These are phyloP conservation scores for Psettodes erumei DNA, from an alignment of 2,113 vertebrate species.

Conservation along the genomic window DNA sequence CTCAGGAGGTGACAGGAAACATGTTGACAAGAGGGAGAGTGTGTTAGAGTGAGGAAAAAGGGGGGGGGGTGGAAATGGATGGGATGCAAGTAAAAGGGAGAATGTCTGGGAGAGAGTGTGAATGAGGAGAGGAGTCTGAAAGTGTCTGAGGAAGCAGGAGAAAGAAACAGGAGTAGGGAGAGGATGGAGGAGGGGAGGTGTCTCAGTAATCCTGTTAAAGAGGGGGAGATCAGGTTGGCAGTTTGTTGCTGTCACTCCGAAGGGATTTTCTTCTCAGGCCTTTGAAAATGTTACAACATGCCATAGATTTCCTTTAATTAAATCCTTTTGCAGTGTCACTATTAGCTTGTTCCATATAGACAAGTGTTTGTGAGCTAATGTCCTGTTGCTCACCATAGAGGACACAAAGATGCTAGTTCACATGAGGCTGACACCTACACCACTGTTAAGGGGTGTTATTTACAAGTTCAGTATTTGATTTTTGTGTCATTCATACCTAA, in stretches of 20 bases:
- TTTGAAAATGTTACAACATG: constrained; percentile 35
- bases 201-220: constrained; percentile 59
- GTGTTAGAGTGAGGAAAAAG: constrained; percentile 35
- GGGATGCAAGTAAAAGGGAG: constrained; percentile 1
- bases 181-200: constrained; percentile 33
- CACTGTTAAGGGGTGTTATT: no score
- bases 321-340: constrained; percentile 29
- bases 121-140: constrained; percentile 15
- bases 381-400: constrained; percentile 11
- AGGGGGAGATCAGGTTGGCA: constrained; percentile 25
- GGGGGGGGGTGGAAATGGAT: neutral
- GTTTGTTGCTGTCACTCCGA: constrained; percentile 41
- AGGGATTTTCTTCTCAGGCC: constrained; percentile 36
- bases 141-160: constrained; percentile 25
- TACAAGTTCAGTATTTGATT: no score
- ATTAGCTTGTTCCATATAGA: constrained; percentile 7
- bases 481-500: no score
- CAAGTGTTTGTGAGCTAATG: constrained; percentile 3
- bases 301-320: constrained; percentile 52
- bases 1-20: constrained; percentile 40
- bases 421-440: no score
- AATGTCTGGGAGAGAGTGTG: constrained; percentile 18
- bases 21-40: constrained; percentile 52
- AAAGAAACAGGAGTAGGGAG: constrained; percentile 16
- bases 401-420: neutral